phyloP scores from a whole-genome alignment of 1,140 invertebrate genomes.

The Muscidifurax raptorellus region DNA sequence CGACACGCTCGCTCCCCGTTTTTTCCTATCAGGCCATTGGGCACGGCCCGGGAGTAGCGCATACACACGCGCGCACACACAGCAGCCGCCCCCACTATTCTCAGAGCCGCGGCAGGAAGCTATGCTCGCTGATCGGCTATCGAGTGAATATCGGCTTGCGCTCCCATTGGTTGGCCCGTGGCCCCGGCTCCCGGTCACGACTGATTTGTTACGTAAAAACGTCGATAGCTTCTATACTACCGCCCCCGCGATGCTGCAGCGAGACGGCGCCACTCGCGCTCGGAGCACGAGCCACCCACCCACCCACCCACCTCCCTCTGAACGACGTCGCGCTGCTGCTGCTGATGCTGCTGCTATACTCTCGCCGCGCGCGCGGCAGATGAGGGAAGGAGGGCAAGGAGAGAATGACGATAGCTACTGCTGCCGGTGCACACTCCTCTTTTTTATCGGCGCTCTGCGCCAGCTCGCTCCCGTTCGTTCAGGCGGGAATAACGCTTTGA shows the following conservation, averaged over 20 bases:
- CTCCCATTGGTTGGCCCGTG: slow-evolving; percentile 72
- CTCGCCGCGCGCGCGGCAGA: slow-evolving; percentile 42
- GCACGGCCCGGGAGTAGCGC: slow-evolving; percentile 65
- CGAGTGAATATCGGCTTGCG: slow-evolving; percentile 72
- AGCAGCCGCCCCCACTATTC: background rate
- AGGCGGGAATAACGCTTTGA: slow-evolving; percentile 71
- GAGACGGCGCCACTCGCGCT: slow-evolving; percentile 50
- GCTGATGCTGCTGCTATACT: background rate
- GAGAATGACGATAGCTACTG: slow-evolving; percentile 56
- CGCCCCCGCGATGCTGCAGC: slow-evolving; percentile 64
- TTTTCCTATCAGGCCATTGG: slow-evolving; percentile 73
- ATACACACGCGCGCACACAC: too few species aligned
- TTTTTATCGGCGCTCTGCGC: slow-evolving; percentile 74
- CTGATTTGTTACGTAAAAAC: slow-evolving; percentile 77
- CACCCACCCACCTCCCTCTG: slow-evolving; percentile 20
- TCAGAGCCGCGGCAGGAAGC: slow-evolving; percentile 66
- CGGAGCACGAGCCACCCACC: slow-evolving; percentile 40
- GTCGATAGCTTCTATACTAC: slow-evolving; percentile 75
- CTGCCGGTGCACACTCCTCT: slow-evolving; percentile 62
- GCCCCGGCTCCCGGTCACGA: slow-evolving; percentile 72
- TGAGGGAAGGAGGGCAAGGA: slow-evolving; percentile 56
- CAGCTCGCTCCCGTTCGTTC: slow-evolving; percentile 67
- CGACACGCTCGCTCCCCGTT: slow-evolving; percentile 50
- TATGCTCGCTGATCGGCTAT: slow-evolving; percentile 75
- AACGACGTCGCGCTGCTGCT: background rate